phyloP scores from a whole-genome alignment of 2,113 vertebrate species.

The Jacana jacana region DNA sequence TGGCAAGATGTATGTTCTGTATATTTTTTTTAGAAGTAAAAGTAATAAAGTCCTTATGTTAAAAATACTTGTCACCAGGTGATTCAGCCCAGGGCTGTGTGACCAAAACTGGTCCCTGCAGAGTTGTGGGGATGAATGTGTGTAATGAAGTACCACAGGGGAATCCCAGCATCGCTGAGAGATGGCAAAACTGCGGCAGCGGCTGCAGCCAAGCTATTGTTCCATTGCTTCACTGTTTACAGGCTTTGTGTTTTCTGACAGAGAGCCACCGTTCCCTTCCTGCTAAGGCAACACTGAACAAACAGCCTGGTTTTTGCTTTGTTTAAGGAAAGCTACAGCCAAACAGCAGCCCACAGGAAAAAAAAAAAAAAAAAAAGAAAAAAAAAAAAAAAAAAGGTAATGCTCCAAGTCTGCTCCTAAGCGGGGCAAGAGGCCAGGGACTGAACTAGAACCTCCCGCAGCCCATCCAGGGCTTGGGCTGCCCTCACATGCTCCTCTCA shows the following conservation, averaged over 20 bases:
- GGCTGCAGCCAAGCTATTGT: neutral
- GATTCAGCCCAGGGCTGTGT: neutral
- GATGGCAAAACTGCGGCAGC: rapidly evolving
- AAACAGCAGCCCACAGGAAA: neutral
- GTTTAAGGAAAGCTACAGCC: neutral
- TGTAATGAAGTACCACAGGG: rapidly evolving
- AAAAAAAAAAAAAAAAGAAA: rapidly evolving
- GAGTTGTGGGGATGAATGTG: rapidly evolving
- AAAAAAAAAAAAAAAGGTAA: rapidly evolving
- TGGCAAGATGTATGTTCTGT: neutral
- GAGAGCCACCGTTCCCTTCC: neutral
- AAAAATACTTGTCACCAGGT: neutral
- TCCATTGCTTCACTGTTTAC: neutral
- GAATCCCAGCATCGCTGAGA: neutral
- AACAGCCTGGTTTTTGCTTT: neutral
- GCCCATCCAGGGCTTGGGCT: neutral
- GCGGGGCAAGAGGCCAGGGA: neutral
- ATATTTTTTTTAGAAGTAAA: neutral
- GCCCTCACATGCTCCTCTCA: neutral
- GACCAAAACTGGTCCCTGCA: neutral
- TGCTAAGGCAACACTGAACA: neutral
- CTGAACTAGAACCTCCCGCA: neutral
- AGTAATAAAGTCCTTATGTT: neutral
- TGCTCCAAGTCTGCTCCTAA: neutral
- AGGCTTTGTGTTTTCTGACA: neutral